Evolutionary conservation across 2,797 vertebrate species (phyloP).

Genomic region (Lindbergichthys nudifrons): DNA sequence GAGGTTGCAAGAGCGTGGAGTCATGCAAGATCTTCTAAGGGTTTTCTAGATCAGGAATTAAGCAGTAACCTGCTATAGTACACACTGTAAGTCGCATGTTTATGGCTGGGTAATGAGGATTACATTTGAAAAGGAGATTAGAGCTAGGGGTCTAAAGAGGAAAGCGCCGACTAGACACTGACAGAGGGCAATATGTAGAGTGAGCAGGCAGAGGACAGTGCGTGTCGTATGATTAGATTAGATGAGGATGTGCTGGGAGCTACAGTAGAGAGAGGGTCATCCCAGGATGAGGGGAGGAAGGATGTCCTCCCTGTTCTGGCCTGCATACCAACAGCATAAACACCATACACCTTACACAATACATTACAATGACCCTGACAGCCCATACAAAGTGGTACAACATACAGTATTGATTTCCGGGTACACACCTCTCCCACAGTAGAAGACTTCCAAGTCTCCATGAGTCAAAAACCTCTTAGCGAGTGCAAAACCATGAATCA

Average conservation of each 20-base stretch:
- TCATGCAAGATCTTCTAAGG: background rate
- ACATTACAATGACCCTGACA: constrained; percentile 6
- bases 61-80: background rate
- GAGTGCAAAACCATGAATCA: constrained; percentile 49
- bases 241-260: constrained; percentile 25
- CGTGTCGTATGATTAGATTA: constrained; percentile 4
- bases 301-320: constrained; percentile 8
- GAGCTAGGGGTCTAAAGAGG: constrained; percentile 23
- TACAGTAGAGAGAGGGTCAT: constrained; percentile 42
- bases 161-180: background rate
- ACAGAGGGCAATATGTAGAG: constrained; percentile 13
- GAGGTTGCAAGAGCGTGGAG: constrained; percentile 7
- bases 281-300: constrained; percentile 31
- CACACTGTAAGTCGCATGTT: constrained; percentile 30
- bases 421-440: background rate
- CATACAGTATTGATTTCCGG: constrained; percentile 30
- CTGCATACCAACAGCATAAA: constrained; percentile 31
- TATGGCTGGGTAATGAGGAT: constrained; percentile 48
- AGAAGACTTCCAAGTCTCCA: constrained; percentile 11
- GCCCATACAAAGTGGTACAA: constrained; percentile 2
- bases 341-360: background rate
- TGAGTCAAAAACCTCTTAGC: constrained; percentile 19
- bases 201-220: constrained; percentile 13
- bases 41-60: constrained; percentile 29
- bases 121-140: constrained; percentile 49